These are phyloP conservation scores for Pelvicachromis taeniatus DNA, from an alignment of 2,113 vertebrate species.

Conservation along the genomic window DNA sequence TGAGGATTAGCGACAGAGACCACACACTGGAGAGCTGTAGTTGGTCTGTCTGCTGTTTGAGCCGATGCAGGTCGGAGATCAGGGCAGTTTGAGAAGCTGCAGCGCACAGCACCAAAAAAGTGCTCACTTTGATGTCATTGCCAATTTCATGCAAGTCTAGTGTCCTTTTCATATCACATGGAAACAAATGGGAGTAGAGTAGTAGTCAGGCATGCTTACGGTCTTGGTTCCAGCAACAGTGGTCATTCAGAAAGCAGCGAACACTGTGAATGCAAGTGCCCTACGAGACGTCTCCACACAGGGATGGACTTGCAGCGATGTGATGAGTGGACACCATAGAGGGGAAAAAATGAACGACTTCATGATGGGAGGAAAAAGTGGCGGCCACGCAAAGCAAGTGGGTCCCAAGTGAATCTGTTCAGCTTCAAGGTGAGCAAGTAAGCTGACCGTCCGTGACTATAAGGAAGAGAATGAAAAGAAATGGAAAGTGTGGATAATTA, in stretches of 20 bases:
- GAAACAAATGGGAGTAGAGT: background rate
- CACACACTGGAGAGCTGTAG: slow-evolving; percentile 51
- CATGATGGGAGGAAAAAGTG: background rate
- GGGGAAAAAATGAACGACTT: background rate
- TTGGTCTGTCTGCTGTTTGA: background rate
- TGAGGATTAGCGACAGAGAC: slow-evolving; percentile 60
- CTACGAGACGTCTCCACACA: background rate
- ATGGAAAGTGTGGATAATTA: background rate
- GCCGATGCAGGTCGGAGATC: background rate
- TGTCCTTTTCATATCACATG: too few relatives aligned
- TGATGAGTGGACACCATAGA: background rate
- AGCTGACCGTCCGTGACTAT: background rate
- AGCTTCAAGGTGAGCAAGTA: background rate
- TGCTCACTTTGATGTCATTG: too few relatives aligned
- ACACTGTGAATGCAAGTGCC: fast-evolving
- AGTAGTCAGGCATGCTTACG: background rate
- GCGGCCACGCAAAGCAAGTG: background rate
- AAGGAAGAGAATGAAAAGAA: background rate
- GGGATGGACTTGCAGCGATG: fast-evolving
- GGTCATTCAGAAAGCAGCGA: background rate
- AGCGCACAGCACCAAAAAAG: background rate
- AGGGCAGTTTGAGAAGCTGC: background rate
- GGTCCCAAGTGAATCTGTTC: background rate
- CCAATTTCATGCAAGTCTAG: too few relatives aligned
- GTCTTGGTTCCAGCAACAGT: background rate